These are phyloP conservation scores for Chrysolophus pictus DNA, from an alignment of 2,797 vertebrate species.

Conservation along the genomic window DNA sequence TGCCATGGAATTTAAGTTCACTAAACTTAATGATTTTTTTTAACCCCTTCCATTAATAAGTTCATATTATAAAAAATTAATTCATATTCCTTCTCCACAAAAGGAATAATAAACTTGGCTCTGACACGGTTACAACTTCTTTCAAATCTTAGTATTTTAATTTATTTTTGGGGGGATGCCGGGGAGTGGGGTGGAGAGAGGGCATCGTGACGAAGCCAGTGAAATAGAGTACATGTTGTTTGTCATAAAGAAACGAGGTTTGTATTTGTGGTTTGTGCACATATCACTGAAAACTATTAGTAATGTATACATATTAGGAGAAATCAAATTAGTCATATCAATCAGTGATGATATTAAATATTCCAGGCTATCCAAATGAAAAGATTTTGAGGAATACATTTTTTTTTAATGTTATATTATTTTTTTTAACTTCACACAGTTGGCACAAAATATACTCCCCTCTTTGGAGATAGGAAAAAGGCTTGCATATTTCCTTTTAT, in stretches of 20 bases:
- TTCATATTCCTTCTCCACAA: constrained; percentile 29
- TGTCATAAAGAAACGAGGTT: constrained; percentile 72
- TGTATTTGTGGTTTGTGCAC: constrained; percentile 54
- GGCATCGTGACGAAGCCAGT: not conserved
- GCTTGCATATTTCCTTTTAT: constrained; percentile 64
- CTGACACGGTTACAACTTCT: constrained; percentile 57
- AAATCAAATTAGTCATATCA: too few species aligned
- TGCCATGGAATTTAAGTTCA: constrained; percentile 66
- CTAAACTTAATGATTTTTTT: constrained; percentile 44
- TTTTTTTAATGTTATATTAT: not conserved
- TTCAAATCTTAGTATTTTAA: constrained; percentile 47
- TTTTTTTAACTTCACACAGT: constrained; percentile 51
- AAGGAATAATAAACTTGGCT: constrained; percentile 63
- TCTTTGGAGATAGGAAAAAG: constrained; percentile 68
- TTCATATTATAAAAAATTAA: constrained; percentile 51
- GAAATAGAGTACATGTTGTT: constrained; percentile 49
- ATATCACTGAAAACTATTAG: constrained; percentile 59
- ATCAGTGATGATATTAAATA: constrained; percentile 68
- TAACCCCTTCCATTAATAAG: constrained; percentile 35
- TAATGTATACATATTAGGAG: constrained; percentile 59
- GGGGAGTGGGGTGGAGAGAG: not conserved
- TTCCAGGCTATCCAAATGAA: constrained; percentile 67
- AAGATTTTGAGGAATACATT: constrained; percentile 66
- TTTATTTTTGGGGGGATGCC: not conserved
- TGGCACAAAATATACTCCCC: constrained; percentile 39